Evolutionary conservation across 1,140 invertebrate species (phyloP).

Genomic region (Plectus sambesii): DNA sequence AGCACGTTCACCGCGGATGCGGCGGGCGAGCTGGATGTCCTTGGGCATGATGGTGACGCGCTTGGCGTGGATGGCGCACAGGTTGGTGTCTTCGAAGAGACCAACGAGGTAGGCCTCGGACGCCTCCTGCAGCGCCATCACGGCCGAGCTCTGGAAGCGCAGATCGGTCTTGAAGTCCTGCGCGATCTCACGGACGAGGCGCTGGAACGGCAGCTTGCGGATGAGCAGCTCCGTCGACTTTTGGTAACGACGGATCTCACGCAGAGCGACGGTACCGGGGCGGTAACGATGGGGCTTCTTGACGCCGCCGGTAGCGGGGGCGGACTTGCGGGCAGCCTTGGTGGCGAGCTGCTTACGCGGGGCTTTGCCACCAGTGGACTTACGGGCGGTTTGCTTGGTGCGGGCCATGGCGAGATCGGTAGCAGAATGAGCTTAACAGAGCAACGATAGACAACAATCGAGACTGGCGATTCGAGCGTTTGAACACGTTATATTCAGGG

Average conservation of each 20-base stretch:
- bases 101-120: slow-evolving; percentile 77
- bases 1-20: slow-evolving; percentile 55
- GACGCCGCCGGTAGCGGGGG: slow-evolving; percentile 27
- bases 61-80: slow-evolving; percentile 85
- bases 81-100: slow-evolving; percentile 77
- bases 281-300: slow-evolving; percentile 54
- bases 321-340: slow-evolving; percentile 55
- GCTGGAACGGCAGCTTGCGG: slow-evolving; percentile 51
- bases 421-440: no score
- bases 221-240: slow-evolving; percentile 63
- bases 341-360: slow-evolving; percentile 51
- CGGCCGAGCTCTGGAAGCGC: slow-evolving; percentile 65
- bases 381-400: slow-evolving; percentile 71
- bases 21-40: slow-evolving; percentile 43
- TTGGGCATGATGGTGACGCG: slow-evolving; percentile 90
- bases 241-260: slow-evolving; percentile 55
- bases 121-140: slow-evolving; percentile 59
- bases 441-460: no score
- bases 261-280: slow-evolving; percentile 39
- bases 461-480: no score
- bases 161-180: slow-evolving; percentile 67
- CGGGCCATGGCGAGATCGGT: slow-evolving; percentile 63
- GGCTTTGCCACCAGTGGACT: slow-evolving; percentile 51
- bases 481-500: no score
- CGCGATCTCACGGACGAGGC: slow-evolving; percentile 60